Conservation (phyloP, 92 coral and sea anemone species). For the Virgularia gustaviana region DNA sequence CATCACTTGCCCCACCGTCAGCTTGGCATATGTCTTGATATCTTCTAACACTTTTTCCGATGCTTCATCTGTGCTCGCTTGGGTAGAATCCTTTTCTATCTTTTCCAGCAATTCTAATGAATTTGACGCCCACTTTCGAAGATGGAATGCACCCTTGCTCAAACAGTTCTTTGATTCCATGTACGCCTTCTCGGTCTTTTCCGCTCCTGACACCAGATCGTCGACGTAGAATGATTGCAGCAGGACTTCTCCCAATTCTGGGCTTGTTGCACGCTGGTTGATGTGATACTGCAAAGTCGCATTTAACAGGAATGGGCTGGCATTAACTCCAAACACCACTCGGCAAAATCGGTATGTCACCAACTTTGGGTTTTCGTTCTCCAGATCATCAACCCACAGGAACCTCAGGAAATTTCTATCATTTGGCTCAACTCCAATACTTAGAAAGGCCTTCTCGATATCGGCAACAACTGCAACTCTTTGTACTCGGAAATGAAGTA, state of each 20-base stretch:
- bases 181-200: no score
- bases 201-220: no score
- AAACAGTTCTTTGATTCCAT: no score
- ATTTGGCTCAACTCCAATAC: neutral
- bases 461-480: slow-evolving; percentile 29
- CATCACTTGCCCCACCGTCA: slow-evolving; percentile 7
- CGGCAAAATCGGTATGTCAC: slow-evolving; percentile 29
- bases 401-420: slow-evolving; percentile 31
- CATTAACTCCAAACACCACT: slow-evolving; percentile 44
- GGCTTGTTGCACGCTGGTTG: slow-evolving; percentile 5
- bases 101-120: no score
- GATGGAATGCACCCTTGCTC: no score
- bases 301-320: slow-evolving; percentile 41
- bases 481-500: slow-evolving; percentile 12
- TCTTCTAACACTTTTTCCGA: slow-evolving; percentile 3
- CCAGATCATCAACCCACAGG: slow-evolving; percentile 21
- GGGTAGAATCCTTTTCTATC: neutral
- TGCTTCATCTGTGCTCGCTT: neutral
- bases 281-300: slow-evolving; percentile 29
- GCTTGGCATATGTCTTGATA: slow-evolving; percentile 2
- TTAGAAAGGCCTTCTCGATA: no score
- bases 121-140: neutral
- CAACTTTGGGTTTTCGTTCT: slow-evolving; percentile 13
- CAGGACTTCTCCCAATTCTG: slow-evolving; percentile 21
- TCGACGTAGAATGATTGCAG: slow-evolving; percentile 36